Evolutionary conservation across 2,113 vertebrate genomes (phyloP).

Genomic region (Stigmatopora argus): DNA sequence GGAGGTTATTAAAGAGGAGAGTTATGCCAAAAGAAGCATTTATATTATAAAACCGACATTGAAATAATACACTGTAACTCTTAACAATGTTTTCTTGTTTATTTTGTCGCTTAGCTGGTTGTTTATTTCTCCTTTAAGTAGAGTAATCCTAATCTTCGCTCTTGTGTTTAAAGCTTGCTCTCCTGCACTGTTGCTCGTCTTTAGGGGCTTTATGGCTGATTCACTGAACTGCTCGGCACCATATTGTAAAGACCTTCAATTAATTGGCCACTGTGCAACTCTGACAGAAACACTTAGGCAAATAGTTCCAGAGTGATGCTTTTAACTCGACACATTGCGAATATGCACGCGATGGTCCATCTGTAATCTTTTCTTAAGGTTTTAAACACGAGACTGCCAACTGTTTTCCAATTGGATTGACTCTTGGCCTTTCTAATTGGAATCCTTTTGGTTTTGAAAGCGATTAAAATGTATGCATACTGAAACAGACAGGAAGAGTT

Average conservation of each 20-base stretch:
- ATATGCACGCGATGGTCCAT: constrained; percentile 25
- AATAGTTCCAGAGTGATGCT: constrained; percentile 48
- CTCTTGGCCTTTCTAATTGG: constrained; percentile 46
- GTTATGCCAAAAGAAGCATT: constrained; percentile 3
- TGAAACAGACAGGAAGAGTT: neutral
- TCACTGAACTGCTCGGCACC: constrained; percentile 26
- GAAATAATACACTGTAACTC: neutral
- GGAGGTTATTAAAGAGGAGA: neutral
- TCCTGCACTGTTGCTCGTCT: constrained; percentile 16
- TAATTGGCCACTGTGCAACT: constrained; percentile 26
- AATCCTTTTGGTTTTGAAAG: constrained; percentile 53
- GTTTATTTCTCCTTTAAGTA: constrained; percentile 6
- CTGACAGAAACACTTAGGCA: constrained; percentile 47
- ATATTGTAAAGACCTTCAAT: constrained; percentile 36
- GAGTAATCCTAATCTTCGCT: constrained; percentile 28
- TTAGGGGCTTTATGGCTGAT: constrained; percentile 26
- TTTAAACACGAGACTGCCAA: constrained; percentile 53
- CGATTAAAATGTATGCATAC: constrained; percentile 39
- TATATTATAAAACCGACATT: neutral
- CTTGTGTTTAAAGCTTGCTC: constrained; percentile 21
- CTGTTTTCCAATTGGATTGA: constrained; percentile 56
- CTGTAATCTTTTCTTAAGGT: constrained; percentile 59
- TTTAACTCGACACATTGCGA: constrained; percentile 38
- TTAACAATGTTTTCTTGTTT: neutral
- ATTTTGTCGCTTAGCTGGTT: neutral